Conservation (phyloP, 1,140 invertebrate species). For the Phymorhynchus buccinoides region DNA sequence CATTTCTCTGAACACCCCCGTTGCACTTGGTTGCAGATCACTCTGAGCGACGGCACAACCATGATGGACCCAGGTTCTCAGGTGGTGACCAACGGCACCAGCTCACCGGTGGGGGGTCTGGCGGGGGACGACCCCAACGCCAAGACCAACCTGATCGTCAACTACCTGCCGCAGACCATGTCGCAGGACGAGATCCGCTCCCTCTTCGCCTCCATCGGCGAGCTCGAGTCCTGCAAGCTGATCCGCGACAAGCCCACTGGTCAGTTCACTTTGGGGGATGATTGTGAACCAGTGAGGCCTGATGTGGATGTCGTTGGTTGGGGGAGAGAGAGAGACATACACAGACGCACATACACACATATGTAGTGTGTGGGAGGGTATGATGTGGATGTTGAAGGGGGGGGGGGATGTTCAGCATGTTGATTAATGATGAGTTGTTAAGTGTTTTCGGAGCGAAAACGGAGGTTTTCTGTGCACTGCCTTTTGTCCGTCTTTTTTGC, state of each 20-base stretch:
- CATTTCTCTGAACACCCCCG: no score
- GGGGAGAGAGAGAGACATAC: no score
- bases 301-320: not conserved
- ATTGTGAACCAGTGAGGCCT: not conserved
- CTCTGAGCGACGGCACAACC: slow-evolving; percentile 55
- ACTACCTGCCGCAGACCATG: slow-evolving; percentile 99
- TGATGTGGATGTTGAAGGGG: not conserved
- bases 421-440: no score
- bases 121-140: slow-evolving; percentile 87
- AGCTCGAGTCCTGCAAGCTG: slow-evolving; percentile 99
- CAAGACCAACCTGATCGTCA: slow-evolving; percentile 98
- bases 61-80: slow-evolving; percentile 55
- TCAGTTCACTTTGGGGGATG: slow-evolving; percentile 74
- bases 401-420: no score
- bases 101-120: slow-evolving; percentile 62
- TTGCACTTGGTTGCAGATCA: no score
- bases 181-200: slow-evolving; percentile 98
- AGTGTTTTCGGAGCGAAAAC: no score
- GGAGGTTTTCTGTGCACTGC: no score
- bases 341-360: no score
- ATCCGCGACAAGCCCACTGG: slow-evolving; percentile 98
- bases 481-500: no score
- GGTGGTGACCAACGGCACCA: slow-evolving; percentile 60
- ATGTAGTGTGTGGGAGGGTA: not conserved
- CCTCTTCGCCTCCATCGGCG: slow-evolving; percentile 97